phyloP scores from a whole-genome alignment of 1,140 invertebrate genomes.

The Zaprionus ornatus region DNA sequence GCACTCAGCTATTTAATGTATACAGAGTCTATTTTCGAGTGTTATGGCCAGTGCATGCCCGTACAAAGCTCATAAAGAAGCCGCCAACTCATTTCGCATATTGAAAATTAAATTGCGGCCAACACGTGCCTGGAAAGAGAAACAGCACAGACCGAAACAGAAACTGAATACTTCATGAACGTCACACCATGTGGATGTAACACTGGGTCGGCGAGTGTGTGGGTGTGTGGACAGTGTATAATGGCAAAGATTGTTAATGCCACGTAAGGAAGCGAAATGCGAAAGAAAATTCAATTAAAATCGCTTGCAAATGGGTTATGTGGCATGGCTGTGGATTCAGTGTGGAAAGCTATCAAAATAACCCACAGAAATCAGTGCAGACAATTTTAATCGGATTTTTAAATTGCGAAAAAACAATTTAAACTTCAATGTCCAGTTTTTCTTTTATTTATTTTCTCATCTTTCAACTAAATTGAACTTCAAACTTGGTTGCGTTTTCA shows the following conservation, averaged over 20 bases:
- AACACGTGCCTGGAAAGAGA: constrained; percentile 26
- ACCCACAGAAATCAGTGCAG: background rate
- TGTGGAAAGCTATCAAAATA: constrained; percentile 29
- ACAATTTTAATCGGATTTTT: background rate
- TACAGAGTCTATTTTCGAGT: constrained; percentile 21
- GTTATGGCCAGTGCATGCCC: constrained; percentile 12
- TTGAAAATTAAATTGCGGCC: constrained; percentile 34
- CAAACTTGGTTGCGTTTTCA: constrained; percentile 2
- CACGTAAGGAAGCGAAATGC: constrained; percentile 24
- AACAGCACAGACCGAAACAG: constrained; percentile 2
- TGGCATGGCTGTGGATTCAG: background rate
- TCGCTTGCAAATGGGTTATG: constrained; percentile 16
- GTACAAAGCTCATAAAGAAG: constrained; percentile 6
- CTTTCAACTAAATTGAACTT: constrained; percentile 1
- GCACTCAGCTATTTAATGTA: constrained; percentile 1
- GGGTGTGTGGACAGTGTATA: constrained; percentile 45
- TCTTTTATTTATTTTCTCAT: background rate
- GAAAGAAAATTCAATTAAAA: constrained; percentile 40
- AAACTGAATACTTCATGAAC: constrained; percentile 43
- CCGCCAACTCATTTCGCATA: constrained; percentile 11
- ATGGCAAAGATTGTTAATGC: constrained; percentile 64
- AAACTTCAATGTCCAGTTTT: background rate
- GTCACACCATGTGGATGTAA: constrained; percentile 24
- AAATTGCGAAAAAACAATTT: background rate
- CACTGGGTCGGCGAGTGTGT: background rate